A percentile compares a stretch with the other conserved stretches of the same genome.
These are phyloP conservation scores for Sympetrum striolatum DNA, from an alignment of 2,888 invertebrate species.

Conservation along the genomic window DNA sequence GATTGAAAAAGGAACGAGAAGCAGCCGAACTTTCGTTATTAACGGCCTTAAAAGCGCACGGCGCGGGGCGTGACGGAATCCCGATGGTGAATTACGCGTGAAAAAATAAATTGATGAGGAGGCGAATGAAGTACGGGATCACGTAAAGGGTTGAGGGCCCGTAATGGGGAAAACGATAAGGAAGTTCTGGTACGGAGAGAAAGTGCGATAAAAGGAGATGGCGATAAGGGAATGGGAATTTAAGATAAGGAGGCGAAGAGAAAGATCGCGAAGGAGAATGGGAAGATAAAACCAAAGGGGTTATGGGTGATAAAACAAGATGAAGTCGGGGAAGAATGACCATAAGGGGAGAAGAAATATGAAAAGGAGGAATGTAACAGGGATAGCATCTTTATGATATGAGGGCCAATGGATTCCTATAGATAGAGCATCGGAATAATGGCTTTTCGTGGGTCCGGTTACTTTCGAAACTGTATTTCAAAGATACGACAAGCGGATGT, in stretches of 20 bases:
- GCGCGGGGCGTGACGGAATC: background rate
- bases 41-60: background rate
- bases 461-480: too few species aligned
- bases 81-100: background rate
- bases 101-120: background rate
- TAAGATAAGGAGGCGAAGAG: background rate
- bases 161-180: background rate
- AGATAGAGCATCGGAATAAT: background rate
- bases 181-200: background rate
- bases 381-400: background rate
- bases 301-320: background rate
- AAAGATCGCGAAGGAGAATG: background rate
- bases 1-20: background rate
- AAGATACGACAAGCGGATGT: too few species aligned
- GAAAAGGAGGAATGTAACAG: background rate
- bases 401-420: background rate
- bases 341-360: background rate
- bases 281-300: background rate
- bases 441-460: background rate
- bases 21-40: conserved; percentile 4
- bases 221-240: background rate
- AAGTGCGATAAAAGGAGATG: background rate
- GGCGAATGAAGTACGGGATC: background rate
- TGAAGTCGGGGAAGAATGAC: background rate
- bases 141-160: background rate